Evolutionary conservation across 1,140 invertebrate species (phyloP), one percentile per base, ranked within the genome.

Genomic region (Drosophila neocordata): DNA sequence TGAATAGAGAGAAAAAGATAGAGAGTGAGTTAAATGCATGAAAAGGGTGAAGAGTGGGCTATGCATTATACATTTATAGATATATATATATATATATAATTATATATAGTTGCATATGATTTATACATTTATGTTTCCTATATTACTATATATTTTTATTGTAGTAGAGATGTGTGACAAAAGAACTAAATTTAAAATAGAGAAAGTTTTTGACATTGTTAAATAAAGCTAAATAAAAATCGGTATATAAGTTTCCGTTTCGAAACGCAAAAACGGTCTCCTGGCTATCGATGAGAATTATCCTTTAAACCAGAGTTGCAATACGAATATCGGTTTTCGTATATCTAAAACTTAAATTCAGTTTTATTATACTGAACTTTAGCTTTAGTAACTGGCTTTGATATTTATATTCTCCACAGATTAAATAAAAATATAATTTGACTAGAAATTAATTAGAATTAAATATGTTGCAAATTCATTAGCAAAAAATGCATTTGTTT

Each of bases 391-490:
- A 73, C 65, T 73, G 34, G 44, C n/a, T 13, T n/a, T 13, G 12
- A 38, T 37, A 34, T 31, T 44, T 41, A 22, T 27, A 48, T 71
- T 62, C 53, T 38, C 41, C 8, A 48, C 18, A 48, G 13, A 41
- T 44, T 68, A 77, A 65, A 68, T 68, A 68, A 68, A 77, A 87
- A 72, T 72, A 65, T 65, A 77, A 77, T 79, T 87, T 87, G 83
- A 87, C 83, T 87, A 87, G 83, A 87, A 88, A 79, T 79, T 88
- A 76, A 76, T 72, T 77, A 77, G 74, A 72, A 64, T 57, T 73
- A 60, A 73, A 74, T 68, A 74, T 74, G 70, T 48, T 73, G 52
- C 44, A 60, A 27, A 44, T 63, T 41, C 53, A 53, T 55, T 65
- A 61, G 24, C 20, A 56, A 77, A 56, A 77, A 73, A 73, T 67